These are phyloP conservation scores for Prosapia bicincta DNA, from an alignment of 2,888 invertebrate species.

Conservation along the genomic window DNA sequence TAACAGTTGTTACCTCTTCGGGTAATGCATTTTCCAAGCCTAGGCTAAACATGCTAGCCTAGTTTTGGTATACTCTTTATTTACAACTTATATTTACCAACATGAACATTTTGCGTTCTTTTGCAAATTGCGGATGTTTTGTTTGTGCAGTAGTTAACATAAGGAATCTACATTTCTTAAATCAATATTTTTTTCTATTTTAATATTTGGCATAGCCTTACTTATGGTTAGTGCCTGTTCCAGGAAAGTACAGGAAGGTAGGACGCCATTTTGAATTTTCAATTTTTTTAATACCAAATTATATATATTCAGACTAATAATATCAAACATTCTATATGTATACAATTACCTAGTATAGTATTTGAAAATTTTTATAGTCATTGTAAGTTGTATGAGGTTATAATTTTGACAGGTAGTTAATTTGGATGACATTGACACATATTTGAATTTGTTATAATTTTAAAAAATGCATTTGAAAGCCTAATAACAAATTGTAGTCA, in stretches of 20 bases:
- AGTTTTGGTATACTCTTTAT: background rate
- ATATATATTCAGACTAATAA: background rate
- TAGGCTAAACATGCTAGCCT: conserved; percentile 2
- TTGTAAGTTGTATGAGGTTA: no score
- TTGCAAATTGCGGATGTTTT: background rate
- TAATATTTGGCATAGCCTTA: background rate
- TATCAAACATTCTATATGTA: no score
- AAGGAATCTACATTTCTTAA: background rate
- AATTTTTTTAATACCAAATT: background rate
- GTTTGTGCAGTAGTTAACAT: background rate
- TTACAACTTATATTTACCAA: background rate
- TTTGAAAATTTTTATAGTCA: no score
- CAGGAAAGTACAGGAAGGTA: conserved; percentile 14
- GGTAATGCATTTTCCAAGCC: conserved; percentile 2
- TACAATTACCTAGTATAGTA: no score
- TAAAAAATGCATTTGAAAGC: no score
- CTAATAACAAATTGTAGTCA: no score
- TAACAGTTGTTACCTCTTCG: background rate
- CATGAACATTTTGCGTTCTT: background rate
- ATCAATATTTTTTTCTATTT: background rate
- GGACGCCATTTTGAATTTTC: conserved; percentile 27
- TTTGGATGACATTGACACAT: background rate
- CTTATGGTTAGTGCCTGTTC: background rate
- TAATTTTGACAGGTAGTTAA: background rate
- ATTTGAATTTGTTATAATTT: no score